Percentiles rank a stretch among this genome's conserved stretches.
Evolutionary conservation across 2,888 invertebrate genomes (phyloP).

Genomic region (Heteropelma amictum): DNA sequence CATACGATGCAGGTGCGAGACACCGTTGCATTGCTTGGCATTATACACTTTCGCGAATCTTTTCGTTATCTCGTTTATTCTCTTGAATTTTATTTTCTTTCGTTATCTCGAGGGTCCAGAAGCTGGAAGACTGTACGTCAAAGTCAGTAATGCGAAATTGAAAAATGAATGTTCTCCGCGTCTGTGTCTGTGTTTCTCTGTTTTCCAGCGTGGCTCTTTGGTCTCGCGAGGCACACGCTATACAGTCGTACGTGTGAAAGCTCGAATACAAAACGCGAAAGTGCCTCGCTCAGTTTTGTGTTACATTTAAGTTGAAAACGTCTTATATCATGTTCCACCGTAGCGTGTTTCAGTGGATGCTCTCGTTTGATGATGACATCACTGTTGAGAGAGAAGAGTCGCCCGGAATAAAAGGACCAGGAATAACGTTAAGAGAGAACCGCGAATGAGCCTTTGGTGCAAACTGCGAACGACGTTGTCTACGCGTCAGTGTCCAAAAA

Average conservation of each 20-base stretch:
- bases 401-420: not conserved
- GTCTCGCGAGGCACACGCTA: too few species aligned
- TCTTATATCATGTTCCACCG: not conserved
- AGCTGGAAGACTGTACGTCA: too few species aligned
- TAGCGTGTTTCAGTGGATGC: not conserved
- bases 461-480: conserved; percentile 18
- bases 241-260: not conserved
- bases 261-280: not conserved
- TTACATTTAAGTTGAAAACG: not conserved
- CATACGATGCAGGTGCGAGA: too few species aligned
- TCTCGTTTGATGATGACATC: conserved; percentile 4
- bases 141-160: too few species aligned
- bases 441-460: conserved; percentile 34
- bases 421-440: not conserved
- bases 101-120: too few species aligned
- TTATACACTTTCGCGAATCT: too few species aligned
- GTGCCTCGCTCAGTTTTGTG: not conserved
- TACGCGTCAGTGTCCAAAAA: conserved; percentile 19
- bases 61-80: too few species aligned
- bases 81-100: too few species aligned
- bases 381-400: not conserved
- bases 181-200: too few species aligned
- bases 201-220: too few species aligned
- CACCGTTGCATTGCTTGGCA: too few species aligned
- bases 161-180: too few species aligned